These are phyloP conservation scores for Cisticola juncidis DNA, from an alignment of 2,113 vertebrate genomes.

Conservation along the genomic window DNA sequence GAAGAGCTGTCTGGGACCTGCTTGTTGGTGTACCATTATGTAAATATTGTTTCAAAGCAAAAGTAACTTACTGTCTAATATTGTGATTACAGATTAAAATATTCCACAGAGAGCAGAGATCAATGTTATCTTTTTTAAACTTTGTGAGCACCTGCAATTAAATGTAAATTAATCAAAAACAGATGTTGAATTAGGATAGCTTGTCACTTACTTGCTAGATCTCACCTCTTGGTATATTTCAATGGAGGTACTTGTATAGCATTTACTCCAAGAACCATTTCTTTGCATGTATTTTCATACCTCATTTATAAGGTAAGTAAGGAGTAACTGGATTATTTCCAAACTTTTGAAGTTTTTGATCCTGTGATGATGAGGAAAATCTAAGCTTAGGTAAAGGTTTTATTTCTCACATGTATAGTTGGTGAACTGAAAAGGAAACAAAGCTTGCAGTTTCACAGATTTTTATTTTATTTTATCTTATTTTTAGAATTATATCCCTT, in stretches of 20 bases:
- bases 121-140: neutral
- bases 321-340: neutral
- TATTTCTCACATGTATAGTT: neutral
- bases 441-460: neutral
- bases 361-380: neutral
- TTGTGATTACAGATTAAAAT: neutral
- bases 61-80: neutral
- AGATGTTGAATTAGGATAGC: neutral
- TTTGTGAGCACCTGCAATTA: neutral
- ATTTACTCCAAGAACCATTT: neutral
- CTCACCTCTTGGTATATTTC: neutral
- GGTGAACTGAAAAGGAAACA: neutral
- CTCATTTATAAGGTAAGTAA: neutral
- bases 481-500: neutral
- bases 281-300: neutral
- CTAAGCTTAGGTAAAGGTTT: neutral
- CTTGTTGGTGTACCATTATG: neutral
- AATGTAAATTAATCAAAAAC: neutral
- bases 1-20: neutral
- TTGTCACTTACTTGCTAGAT: neutral
- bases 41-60: slow-evolving; percentile 7
- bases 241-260: neutral
- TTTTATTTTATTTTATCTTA: neutral
- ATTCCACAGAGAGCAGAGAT: neutral
- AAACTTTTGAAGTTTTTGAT: neutral